Base-by-base conservation (phyloP, 2,113 vertebrate genomes). In the Ceuthmochares aereus region DNA sequence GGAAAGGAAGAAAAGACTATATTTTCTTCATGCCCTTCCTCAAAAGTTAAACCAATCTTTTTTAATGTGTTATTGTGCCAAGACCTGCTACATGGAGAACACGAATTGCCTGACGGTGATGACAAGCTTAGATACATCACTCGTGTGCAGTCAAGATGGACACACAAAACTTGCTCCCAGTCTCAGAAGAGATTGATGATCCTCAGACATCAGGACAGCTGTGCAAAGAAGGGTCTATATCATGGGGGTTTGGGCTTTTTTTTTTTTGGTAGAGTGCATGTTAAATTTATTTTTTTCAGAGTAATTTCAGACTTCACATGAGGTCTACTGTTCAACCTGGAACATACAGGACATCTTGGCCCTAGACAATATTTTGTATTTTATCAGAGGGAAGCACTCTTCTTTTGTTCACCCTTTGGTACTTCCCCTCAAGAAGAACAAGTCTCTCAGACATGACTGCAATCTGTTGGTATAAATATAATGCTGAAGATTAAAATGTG, bases 11-110 rank as follows among this genome's bases (percentile, higher is more conserved):
- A 36, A 36, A 86, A 84, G 49, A 54, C 11, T 27, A 0, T 17
- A 16, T 25, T 85, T 81, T 34, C 59, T 64, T 76, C 66, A 60
- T n/a, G 67, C 9, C 34, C 14, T 34, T 64, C 66, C 81, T 79
- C 45, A 30, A 49, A 89, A 96, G 36, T 76, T 58, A 91, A 96
- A 84, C 40, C 12, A 15, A 4, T 12, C 37, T 80, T 60, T 72
- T 64, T 54, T 40, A 6, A 42, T 75, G 16, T 42, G n/a, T 58
- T 40, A 8, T 21, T 83, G 54, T 87, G 68, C 51, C 5, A 19
- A 80, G 77, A 67, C 8, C 47, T 87, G 82, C 82, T 66, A 42
- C 54, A 69, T 21, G 36, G 90, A 17, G 67, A 64, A 1, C 70
- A 69, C 2, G 11, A 36, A 9, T 20, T 66, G 60, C 62, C 40